Conservation (phyloP, 2,797 vertebrate genomes). For the Momotus momota region DNA sequence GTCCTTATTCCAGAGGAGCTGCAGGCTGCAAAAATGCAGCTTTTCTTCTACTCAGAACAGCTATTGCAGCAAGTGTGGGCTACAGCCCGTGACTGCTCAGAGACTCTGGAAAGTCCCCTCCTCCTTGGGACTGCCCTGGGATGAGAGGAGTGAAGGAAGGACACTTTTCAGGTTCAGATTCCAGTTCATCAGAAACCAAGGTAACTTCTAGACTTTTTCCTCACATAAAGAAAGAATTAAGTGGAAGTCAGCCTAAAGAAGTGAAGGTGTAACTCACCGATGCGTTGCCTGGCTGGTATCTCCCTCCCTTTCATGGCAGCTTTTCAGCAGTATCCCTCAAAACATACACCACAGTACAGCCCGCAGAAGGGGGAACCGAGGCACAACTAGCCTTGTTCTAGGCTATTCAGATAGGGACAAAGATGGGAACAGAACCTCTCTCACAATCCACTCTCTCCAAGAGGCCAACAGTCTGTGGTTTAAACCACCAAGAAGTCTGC, state of each 20-base stretch:
- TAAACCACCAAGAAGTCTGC: neutral
- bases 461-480: neutral
- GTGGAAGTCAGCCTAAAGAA: neutral
- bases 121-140: neutral
- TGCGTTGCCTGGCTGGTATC: neutral
- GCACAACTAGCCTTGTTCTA: neutral
- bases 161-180: neutral
- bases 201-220: neutral
- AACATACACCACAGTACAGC: accelerated
- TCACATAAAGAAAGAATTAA: neutral
- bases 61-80: neutral
- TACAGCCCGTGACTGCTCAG: neutral
- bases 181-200: neutral
- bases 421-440: neutral
- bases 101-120: neutral
- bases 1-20: neutral
- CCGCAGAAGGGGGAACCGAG: neutral
- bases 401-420: neutral
- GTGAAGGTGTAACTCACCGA: neutral
- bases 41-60: neutral
- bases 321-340: neutral
- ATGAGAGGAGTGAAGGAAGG: neutral
- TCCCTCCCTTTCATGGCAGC: neutral
- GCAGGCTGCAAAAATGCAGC: neutral
- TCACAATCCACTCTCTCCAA: neutral